A percentile compares a stretch with the other conserved stretches of the same genome.
phyloP scores from a whole-genome alignment of 2,888 invertebrate species.

The Athalia circularis region DNA sequence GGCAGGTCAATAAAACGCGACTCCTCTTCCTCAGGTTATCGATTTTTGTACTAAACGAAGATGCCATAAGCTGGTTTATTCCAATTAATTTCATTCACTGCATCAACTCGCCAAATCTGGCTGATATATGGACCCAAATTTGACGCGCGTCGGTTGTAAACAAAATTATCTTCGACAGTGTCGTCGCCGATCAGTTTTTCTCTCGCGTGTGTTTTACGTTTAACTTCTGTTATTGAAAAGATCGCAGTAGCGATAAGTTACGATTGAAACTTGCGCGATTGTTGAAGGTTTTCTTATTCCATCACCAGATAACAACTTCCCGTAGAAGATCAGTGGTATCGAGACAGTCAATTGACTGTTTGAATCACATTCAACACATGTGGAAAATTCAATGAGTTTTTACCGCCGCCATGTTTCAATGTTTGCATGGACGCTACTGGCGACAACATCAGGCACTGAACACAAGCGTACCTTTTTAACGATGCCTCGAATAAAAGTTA shows the following conservation, averaged over 20 bases:
- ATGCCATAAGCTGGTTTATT: constrained; percentile 49
- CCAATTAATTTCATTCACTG: constrained; percentile 1
- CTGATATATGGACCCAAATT: constrained; percentile 22
- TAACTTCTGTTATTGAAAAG: background rate
- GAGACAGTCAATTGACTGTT: constrained; percentile 18
- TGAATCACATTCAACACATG: constrained; percentile 2
- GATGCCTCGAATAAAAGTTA: constrained; percentile 41
- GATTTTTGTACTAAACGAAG: constrained; percentile 50
- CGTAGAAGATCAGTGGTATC: background rate
- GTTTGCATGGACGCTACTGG: constrained; percentile 37
- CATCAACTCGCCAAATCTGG: background rate
- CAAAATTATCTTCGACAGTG: constrained; percentile 29
- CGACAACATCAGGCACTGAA: constrained; percentile 6
- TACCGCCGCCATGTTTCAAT: constrained; percentile 61
- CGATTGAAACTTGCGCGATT: too few species aligned
- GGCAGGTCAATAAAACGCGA: constrained; percentile 51
- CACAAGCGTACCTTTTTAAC: constrained; percentile 18
- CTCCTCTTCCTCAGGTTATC: constrained; percentile 57
- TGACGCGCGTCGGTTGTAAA: constrained; percentile 43
- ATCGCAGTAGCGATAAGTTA: background rate
- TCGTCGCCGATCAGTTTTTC: background rate
- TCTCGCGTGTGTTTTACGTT: background rate
- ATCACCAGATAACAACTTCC: background rate
- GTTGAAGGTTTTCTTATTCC: background rate
- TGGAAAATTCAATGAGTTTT: constrained; percentile 21